Evolutionary conservation across 2,888 invertebrate genomes (phyloP), one percentile per base, ranked within the genome.

Genomic region (Monoplex corrugatus): DNA sequence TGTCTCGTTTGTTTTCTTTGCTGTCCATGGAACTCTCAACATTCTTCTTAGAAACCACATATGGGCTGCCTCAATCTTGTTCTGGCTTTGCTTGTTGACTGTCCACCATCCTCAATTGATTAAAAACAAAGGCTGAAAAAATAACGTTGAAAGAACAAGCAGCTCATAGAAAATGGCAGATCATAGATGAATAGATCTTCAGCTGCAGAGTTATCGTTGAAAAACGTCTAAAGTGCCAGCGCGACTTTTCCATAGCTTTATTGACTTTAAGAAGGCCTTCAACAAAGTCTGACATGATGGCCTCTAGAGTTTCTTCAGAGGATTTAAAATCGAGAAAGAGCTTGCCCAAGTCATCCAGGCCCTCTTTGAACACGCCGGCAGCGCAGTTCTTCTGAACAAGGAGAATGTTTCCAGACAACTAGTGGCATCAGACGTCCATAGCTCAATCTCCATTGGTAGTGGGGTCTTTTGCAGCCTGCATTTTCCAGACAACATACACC

Each of bases 211-310:
- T 45, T 43, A 3, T 82, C 28, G 28, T 40, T 13, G 82, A 82
- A 28, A 82, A 45, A 32, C 38, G 44, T 32, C 19, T 16, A 5
- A 44, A 44, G 44, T 45, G 44, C n/a, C 82, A 82, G n/a, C 82
- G 43, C 13, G 32, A 82, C 40, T 82, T n/a, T 82, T n/a, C n/a
- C 82, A 82, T 28, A 38, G 28, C 82, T 44, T 82, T 45, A 82
- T 82, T n/a, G 50, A 45, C 50, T 84, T 45, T 32, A 43, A 50
- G 44, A 45, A 84, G 45, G 84, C 45, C 44, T 84, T 84, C 50
- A 32, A 84, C 68, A 68, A n/a, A 50, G 50, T 68, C 16, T 68
- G 68, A 38, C 80, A 80, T 35, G 35, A 80, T n/a, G 80, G 80
- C 43, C 80, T 80, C 38, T 80, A 38, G 35, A 10, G 38, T 38